Base-by-base conservation (phyloP, 2,888 invertebrate species). In the Caenorhabditis auriculariae region DNA sequence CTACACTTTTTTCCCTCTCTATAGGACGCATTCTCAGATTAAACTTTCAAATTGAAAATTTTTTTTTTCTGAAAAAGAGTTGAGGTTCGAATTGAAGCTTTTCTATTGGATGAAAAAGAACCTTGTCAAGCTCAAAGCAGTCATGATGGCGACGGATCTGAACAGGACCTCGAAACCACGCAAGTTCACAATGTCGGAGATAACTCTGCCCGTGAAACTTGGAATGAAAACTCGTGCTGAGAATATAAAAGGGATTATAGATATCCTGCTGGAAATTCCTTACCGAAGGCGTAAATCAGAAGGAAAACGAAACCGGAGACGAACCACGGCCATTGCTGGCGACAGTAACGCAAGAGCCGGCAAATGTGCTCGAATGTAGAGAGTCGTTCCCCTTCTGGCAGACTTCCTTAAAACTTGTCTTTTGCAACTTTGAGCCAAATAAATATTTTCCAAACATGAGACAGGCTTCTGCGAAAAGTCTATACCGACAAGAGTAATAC, bases 171-270 rank as follows among this genome's bases (percentile, higher is more conserved):
- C 27, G 44, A 73, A 63, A 29, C 66, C 68, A 2, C 61, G 44
- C 37, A 43, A 51, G 35, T 74, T 51, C 12, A 81, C 75, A 21
- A 81, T 79, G 24, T 64, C 66, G 6, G 69, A 52, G 37, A 81
- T 78, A 1, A 81, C 80, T 44, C 66, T 60, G 23, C 76, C 81
- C 41, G 75, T 82, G 61, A 69, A 75, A 23, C 63, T 62, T 2
- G 81, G 81, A 39, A 80, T 77, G 55, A 80, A 80, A 21, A 82
- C 71, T 19, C 81, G 73, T 4, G 79, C 81, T 78, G 48, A 54
- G 75, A 73, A 55, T 19, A 5, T 21, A 28, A 6, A 24, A n/a
- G 26, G 15, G 2, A 23, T 32, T 17, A 42, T 15, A 29, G 12
- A 2, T 44, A 56, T 49, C 35, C 5, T 49, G 2, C 23, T 38